Percentiles rank a stretch among this genome's conserved stretches.
These are phyloP conservation scores for Microcebus jonahi DNA, from an alignment of 2,113 vertebrate genomes.

Conservation along the genomic window DNA sequence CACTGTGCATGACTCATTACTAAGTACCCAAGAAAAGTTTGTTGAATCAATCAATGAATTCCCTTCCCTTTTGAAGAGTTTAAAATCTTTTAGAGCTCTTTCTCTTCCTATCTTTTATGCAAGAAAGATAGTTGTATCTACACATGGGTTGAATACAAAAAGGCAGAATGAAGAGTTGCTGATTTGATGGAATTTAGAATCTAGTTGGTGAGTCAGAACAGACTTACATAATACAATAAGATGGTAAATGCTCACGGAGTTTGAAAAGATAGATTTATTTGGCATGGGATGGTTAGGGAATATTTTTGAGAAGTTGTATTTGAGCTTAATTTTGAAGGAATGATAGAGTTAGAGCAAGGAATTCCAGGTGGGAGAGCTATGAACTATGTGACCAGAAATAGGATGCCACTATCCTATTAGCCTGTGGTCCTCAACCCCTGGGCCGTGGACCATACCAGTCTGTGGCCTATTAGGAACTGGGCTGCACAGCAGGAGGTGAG, in stretches of 20 bases:
- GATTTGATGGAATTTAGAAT: conserved; percentile 46
- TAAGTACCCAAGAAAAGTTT: background rate
- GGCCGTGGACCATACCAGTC: too few relatives aligned
- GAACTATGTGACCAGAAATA: background rate
- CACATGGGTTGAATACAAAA: conserved; percentile 27
- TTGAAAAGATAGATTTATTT: conserved; percentile 44
- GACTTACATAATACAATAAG: background rate
- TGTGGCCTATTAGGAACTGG: too few relatives aligned
- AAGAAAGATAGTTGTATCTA: conserved; percentile 25
- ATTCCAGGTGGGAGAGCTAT: background rate
- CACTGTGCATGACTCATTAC: background rate
- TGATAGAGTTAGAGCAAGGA: background rate
- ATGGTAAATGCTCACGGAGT: background rate
- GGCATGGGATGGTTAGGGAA: background rate
- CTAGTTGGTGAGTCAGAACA: conserved; percentile 35
- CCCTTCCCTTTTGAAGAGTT: conserved; percentile 44
- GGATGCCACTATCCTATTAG: background rate
- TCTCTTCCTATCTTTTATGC: conserved; percentile 36
- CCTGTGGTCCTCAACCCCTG: too few relatives aligned
- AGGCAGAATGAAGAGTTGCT: background rate
- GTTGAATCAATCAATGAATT: conserved; percentile 16
- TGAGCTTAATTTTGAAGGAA: conserved; percentile 43
- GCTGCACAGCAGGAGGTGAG: too few relatives aligned
- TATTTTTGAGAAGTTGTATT: conserved; percentile 30
- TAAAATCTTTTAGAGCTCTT: conserved; percentile 39